Conservation (phyloP, 2,797 vertebrate species). For the Bradypodion pumilum region DNA sequence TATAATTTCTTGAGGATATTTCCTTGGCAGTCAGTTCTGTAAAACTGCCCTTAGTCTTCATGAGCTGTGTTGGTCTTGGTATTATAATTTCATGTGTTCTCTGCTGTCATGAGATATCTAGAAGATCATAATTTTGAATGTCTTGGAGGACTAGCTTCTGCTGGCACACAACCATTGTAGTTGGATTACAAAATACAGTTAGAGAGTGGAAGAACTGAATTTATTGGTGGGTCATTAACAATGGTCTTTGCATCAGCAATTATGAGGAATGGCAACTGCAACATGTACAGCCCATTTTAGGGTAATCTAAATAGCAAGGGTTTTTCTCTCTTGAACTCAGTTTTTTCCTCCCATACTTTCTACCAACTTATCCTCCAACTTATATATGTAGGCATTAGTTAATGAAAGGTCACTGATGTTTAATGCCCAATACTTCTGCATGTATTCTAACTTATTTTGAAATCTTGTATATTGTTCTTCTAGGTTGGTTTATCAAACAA, state of each 20-base stretch:
- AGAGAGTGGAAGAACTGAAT: fast-evolving
- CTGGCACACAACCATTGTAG: neutral
- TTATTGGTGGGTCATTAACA: neutral
- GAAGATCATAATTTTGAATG: neutral
- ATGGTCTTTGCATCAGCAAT: neutral
- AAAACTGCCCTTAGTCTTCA: slow-evolving; percentile 19
- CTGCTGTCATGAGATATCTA: neutral
- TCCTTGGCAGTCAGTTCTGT: slow-evolving; percentile 55
- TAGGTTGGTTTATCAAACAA: neutral
- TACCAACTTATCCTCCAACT: neutral
- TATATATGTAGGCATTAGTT: neutral
- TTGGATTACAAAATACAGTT: neutral
- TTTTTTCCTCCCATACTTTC: neutral
- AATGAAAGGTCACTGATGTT: neutral
- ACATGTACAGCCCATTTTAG: neutral
- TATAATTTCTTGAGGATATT: slow-evolving; percentile 52
- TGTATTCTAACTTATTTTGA: neutral
- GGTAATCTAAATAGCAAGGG: neutral
- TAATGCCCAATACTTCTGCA: neutral
- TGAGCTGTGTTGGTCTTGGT: neutral
- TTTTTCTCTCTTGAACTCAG: neutral
- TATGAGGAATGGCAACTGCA: neutral
- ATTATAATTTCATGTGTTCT: neutral
- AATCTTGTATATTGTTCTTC: neutral
- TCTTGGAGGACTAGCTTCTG: neutral